Conservation (phyloP, 2,888 invertebrate species). For the Theristus sp. region DNA sequence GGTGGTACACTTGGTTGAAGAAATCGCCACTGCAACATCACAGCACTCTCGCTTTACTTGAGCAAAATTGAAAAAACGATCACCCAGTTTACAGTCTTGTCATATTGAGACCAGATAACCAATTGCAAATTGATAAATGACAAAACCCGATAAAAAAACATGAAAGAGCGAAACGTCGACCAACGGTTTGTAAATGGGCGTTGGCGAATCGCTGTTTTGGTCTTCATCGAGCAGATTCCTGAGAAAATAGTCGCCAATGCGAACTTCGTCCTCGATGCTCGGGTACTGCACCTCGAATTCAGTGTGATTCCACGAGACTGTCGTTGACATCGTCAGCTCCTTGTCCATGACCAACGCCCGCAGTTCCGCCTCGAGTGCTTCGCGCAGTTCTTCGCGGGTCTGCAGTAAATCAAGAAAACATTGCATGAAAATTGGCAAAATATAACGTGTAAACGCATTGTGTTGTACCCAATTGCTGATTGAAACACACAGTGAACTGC, state of each 20-base stretch:
- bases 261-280: conserved; percentile 83
- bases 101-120: background rate
- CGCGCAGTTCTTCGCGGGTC: conserved; percentile 83
- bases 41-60: too few species aligned
- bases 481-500: background rate
- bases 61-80: too few species aligned
- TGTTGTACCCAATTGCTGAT: background rate
- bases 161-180: conserved; percentile 5
- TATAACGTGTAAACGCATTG: conserved; percentile 6
- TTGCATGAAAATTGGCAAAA: conserved; percentile 1
- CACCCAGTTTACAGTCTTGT: too few species aligned
- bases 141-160: background rate
- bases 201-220: conserved; percentile 38
- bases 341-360: conserved; percentile 70
- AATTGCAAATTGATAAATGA: background rate
- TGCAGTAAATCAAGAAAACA: conserved; percentile 34
- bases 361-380: conserved; percentile 76
- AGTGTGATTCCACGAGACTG: conserved; percentile 86
- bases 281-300: conserved; percentile 81
- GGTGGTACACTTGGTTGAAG: conserved; percentile 93
- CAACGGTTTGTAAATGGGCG: conserved; percentile 36
- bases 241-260: conserved; percentile 93
- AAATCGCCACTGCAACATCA: conserved; percentile 61
- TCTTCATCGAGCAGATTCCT: conserved; percentile 77
- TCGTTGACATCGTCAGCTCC: conserved; percentile 48